These are phyloP conservation scores for Megaleporinus macrocephalus DNA, from an alignment of 2,113 vertebrate genomes.

Conservation along the genomic window DNA sequence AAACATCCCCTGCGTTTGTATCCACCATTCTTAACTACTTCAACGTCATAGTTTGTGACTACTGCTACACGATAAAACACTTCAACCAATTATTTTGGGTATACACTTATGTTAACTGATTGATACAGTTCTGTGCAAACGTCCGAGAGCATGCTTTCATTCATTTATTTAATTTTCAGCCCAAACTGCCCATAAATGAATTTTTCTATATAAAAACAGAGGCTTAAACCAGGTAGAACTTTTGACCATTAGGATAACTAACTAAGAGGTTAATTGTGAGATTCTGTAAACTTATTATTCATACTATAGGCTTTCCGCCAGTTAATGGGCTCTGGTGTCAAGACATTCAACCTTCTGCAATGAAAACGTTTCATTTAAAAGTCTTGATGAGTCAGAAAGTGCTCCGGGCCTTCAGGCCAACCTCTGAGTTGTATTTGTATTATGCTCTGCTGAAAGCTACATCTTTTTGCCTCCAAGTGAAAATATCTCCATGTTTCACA, in stretches of 20 bases:
- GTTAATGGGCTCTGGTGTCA: conserved; percentile 43
- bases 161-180: too few species aligned
- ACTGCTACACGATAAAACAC: too few species aligned
- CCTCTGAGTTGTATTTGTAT: conserved; percentile 52
- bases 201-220: not conserved
- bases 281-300: conserved; percentile 1
- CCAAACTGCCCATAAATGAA: too few species aligned
- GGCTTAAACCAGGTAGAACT: not conserved
- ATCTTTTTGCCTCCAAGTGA: conserved; percentile 50
- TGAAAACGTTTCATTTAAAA: conserved; percentile 47
- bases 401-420: conserved; percentile 20
- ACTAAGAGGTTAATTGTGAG: not conserved
- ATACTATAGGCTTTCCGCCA: not conserved
- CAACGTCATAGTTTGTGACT: too few species aligned
- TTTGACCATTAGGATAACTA: not conserved
- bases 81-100: too few species aligned
- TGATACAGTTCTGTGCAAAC: too few species aligned
- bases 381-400: conserved; percentile 43
- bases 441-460: conserved; percentile 59
- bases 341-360: conserved; percentile 31
- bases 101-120: too few species aligned
- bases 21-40: too few species aligned
- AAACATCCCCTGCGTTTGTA: too few species aligned
- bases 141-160: too few species aligned
- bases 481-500: conserved; percentile 35